Evolutionary conservation across 2,797 vertebrate genomes (phyloP), one percentile per base, ranked within the genome.

Genomic region (Mus spretus): DNA sequence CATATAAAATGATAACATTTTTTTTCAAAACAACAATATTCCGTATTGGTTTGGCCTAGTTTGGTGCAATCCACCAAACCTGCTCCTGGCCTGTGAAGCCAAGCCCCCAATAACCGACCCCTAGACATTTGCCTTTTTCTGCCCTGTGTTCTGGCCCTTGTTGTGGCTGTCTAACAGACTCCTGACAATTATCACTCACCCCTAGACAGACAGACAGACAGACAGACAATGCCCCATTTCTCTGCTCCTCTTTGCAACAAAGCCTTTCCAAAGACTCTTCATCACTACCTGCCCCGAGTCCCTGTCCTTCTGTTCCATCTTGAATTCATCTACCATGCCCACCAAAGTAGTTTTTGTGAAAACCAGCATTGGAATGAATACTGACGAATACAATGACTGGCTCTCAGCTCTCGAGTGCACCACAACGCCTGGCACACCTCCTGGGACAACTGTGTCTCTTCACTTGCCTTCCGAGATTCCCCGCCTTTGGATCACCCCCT

Each of bases 301-400:
- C 20, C 15, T 67, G 15, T 61, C 47, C 55, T 53, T 59, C 72
- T 9, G 14, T n/a, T 37, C 89, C 78, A 4, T 77, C 63, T 72
- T 89, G 92, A 88, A 85, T 50, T 65, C 31, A 26, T 12, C 15
- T 31, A 75, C 19, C 28, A 3, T 26, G 34, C 3, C 44, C 24
- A 85, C n/a, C 10, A 15, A 90, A 63, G 31, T 1, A 86, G 57
- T 7, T 82, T 86, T 95, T 90, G 47, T 90, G 61, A 74, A 95
- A 80, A 79, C 93, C 79, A 50, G 40, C 55, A 28, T 65, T 74
- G n/a, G 44, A 4, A 0, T 24, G 55, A 24, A 17, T 57, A 22
- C n/a, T 79, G 57, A 34, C 53, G 67, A 77, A 80, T 20, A 40
- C 24, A 82, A 50, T 12, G 37, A 78, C 22, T 55, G 47, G 67